A percentile compares a stretch with the other conserved stretches of the same genome.
phyloP scores from a whole-genome alignment of 2,888 invertebrate genomes.

The Nemoura dubitans region DNA sequence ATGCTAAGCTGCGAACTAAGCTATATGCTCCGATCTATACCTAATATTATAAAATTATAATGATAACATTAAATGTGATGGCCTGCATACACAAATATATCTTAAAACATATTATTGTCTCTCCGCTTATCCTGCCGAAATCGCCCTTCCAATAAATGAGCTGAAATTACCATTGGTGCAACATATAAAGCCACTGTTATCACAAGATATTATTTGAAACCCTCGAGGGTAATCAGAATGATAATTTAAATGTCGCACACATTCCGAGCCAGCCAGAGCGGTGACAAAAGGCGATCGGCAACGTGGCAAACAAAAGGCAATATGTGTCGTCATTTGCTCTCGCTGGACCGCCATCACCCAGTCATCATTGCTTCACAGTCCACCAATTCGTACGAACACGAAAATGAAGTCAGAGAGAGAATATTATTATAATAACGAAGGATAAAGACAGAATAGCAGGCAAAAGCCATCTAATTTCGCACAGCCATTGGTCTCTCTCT shows the following conservation, averaged over 20 bases:
- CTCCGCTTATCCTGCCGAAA: too few relatives aligned
- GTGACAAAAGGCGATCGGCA: not conserved
- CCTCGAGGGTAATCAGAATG: not conserved
- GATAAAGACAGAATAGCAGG: conserved; percentile 30
- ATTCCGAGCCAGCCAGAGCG: not conserved
- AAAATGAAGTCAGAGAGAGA: not conserved
- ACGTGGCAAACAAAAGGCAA: not conserved
- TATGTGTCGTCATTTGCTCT: not conserved
- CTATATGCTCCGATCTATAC: too few relatives aligned
- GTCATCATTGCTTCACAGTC: not conserved
- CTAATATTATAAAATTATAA: too few relatives aligned
- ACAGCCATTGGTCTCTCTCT: conserved; percentile 41
- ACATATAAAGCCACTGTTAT: too few relatives aligned
- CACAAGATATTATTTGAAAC: not conserved
- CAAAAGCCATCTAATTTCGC: conserved; percentile 45
- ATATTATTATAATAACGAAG: not conserved
- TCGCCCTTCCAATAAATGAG: too few relatives aligned
- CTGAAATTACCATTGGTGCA: too few relatives aligned
- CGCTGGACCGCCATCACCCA: not conserved
- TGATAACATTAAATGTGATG: too few relatives aligned
- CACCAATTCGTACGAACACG: not conserved
- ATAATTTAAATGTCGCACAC: not conserved
- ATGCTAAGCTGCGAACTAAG: too few relatives aligned
- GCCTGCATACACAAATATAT: too few relatives aligned
- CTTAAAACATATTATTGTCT: too few relatives aligned